phyloP scores from a whole-genome alignment of 2,888 invertebrate species.

The Mythimna pallens region DNA sequence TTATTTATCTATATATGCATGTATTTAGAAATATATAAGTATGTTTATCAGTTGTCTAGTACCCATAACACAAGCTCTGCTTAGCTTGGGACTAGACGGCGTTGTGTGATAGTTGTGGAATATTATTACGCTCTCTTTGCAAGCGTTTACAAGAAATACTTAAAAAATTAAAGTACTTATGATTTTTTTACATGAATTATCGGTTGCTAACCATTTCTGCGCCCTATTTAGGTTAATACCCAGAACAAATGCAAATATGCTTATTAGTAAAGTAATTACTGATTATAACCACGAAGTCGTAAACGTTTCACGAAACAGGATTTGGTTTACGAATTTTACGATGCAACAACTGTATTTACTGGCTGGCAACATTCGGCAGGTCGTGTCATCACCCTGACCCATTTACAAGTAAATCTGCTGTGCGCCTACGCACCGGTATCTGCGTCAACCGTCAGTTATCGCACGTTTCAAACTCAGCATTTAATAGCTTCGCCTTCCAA shows the following conservation, averaged over 20 bases:
- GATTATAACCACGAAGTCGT: constrained; percentile 35
- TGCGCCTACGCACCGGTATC: constrained; percentile 82
- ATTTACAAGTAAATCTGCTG: constrained; percentile 82
- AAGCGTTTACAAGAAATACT: background rate
- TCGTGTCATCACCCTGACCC: constrained; percentile 83
- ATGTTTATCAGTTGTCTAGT: too few species aligned
- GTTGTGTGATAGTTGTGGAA: too few species aligned
- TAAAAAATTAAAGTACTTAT: background rate
- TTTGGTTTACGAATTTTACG: constrained; percentile 58
- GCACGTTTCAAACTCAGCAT: constrained; percentile 69
- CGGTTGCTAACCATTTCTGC: constrained; percentile 26
- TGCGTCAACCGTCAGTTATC: constrained; percentile 77
- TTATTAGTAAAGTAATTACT: constrained; percentile 43
- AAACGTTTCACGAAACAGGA: constrained; percentile 50
- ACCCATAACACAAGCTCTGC: too few species aligned
- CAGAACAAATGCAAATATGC: constrained; percentile 36
- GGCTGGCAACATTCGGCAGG: constrained; percentile 65
- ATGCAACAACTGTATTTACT: constrained; percentile 53
- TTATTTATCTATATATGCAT: too few species aligned
- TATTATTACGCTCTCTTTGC: constrained; percentile 1
- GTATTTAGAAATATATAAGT: too few species aligned
- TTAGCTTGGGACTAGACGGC: too few species aligned
- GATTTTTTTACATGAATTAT: constrained; percentile 29
- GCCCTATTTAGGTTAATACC: constrained; percentile 30
- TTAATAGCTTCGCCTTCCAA: constrained; percentile 69